phyloP scores from a whole-genome alignment of 1,140 invertebrate genomes.

The Drosophila pseudoananassae region DNA sequence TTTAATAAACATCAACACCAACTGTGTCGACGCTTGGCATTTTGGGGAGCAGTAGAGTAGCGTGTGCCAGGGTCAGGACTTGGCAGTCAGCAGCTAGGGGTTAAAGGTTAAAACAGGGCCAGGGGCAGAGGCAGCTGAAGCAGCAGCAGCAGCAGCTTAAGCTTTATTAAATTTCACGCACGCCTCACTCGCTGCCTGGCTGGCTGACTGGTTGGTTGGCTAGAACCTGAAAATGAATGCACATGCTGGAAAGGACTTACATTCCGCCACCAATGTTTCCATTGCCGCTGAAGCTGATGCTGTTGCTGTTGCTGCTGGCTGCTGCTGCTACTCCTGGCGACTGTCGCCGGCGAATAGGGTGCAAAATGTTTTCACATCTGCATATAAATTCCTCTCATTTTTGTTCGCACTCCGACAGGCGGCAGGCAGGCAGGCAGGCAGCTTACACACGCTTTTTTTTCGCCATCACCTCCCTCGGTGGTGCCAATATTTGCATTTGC shows the following conservation, averaged over 20 bases:
- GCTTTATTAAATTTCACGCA: constrained; percentile 80
- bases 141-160: constrained; percentile 40
- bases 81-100: constrained; percentile 1
- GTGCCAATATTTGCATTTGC: constrained; percentile 82
- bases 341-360: constrained; percentile 68
- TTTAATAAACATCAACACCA: constrained; percentile 80
- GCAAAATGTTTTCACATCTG: constrained; percentile 81
- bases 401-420: constrained; percentile 67
- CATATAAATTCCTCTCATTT: constrained; percentile 81
- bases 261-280: constrained; percentile 1
- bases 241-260: constrained; percentile 37
- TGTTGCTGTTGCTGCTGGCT: constrained; percentile 1
- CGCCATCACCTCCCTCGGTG: constrained; percentile 30
- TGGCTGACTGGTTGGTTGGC: background rate
- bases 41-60: background rate
- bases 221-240: constrained; percentile 75
- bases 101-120: constrained; percentile 21
- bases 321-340: constrained; percentile 24
- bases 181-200: constrained; percentile 52
- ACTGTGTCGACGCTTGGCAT: constrained; percentile 38
- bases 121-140: background rate
- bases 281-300: background rate
- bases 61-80: constrained; percentile 6
- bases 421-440: constrained; percentile 55
- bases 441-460: constrained; percentile 71